A percentile compares a stretch with the other conserved stretches of the same genome.
These are phyloP conservation scores for Drosophila pegasa DNA, from an alignment of 2,888 invertebrate genomes.

Conservation along the genomic window DNA sequence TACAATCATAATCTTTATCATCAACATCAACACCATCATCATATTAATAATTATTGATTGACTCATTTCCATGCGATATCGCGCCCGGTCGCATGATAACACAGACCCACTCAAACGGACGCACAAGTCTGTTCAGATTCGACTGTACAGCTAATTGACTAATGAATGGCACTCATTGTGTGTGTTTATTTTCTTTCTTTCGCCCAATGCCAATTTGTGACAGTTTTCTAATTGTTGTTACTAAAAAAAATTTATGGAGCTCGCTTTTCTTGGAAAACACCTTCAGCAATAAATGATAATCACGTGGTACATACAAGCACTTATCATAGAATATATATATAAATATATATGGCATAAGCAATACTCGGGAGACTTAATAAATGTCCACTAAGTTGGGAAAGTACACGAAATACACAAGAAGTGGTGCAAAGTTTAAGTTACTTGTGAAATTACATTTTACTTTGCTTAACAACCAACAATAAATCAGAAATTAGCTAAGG, in stretches of 20 bases:
- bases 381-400: conserved; percentile 23
- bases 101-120: conserved; percentile 28
- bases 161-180: conserved; percentile 68
- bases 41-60: conserved; percentile 31
- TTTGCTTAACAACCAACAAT: background rate
- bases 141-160: conserved; percentile 54
- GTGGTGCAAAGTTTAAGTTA: conserved; percentile 7
- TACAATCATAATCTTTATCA: conserved; percentile 9
- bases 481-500: background rate
- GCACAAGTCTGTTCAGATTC: conserved; percentile 38
- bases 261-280: conserved; percentile 45
- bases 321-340: background rate
- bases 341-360: conserved; percentile 23
- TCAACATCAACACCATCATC: conserved; percentile 5
- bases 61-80: conserved; percentile 66
- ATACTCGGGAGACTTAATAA: conserved; percentile 19
- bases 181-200: conserved; percentile 27
- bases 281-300: conserved; percentile 44
- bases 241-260: conserved; percentile 41
- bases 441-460: background rate
- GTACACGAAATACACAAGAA: background rate
- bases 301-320: conserved; percentile 34
- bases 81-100: conserved; percentile 44
- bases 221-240: conserved; percentile 53
- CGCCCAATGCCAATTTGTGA: conserved; percentile 41